Evolutionary conservation across 2,888 invertebrate genomes (phyloP), one percentile per base, ranked within the genome.

Genomic region (Sarcophaga variegata): DNA sequence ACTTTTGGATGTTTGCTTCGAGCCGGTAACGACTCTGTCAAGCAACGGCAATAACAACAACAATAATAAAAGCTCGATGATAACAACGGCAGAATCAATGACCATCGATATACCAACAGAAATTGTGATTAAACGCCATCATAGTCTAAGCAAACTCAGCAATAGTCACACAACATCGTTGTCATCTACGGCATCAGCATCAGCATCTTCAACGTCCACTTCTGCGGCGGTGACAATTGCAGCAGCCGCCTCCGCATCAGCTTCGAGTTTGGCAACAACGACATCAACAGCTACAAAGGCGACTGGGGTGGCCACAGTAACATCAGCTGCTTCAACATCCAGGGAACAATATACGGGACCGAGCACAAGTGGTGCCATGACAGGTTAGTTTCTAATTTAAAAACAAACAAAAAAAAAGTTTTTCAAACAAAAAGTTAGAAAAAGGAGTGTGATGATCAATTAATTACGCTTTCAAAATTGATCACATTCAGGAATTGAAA

Each of bases 311-410:
- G 79, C 88, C 14, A 84, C 89, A 1, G 84, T 89, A 11, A 85
- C 89, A 66, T 88, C 89, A 8, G 87, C 88, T 6, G 88, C 89
- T 22, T 85, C 89, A 25, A 88, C 89, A 5, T 81, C 88, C 3
- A 72, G 87, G 37, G 89, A 88, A 37, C 76, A 60, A 49, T 88
- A 84, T 22, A 80, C 87, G 59, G 89, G 89, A 81, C 85, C 89
- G 45, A 87, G 84, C 88, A 89, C 89, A 75, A 91, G 91, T 83
- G 92, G 92, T 83, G 92, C 92, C 47, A 92, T 92, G 92, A 92
- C 92, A 90, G 92, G 92, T 92, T 81, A 89, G 90, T 91, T 54
- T 54, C 4, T 54, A 4, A 54, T 54, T 54, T 54, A 17, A 54
- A 54, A 17, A 54, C 4, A 54, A 54, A 22, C 1, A 1, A 22